Evolutionary conservation across 2,113 vertebrate species (phyloP), one percentile per base, ranked within the genome.

Genomic region (Agelaius phoeniceus): DNA sequence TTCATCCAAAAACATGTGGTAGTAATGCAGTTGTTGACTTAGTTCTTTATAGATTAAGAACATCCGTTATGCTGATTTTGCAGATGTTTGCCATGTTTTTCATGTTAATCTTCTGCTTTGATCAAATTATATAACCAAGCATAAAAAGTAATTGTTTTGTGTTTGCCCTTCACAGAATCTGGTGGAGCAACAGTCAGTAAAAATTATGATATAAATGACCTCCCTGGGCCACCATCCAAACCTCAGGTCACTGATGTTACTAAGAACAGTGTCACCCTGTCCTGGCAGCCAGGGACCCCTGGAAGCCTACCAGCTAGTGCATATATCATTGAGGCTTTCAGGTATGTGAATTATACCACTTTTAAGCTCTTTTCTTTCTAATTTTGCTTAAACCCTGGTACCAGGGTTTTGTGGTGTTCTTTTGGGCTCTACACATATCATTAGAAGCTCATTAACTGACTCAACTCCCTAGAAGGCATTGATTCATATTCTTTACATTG

Each of bases 281-380:
- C 99, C 92, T 99, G 99, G 99, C 99, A 99, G 57, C 97, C 98
- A 57, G 99, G 99, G 55, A 96, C 98, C 54, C 97, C 98, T 55
- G 99, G 99, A 96, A 97, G 97, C 23, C 98, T 99, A 26, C 98
- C 99, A 37, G 97, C 99, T 83, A 98, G 98, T 54, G 98, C 99
- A 55, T 99, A 98, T 96, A 98, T 99, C 97, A 99, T 99, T 84
- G 99, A 99, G 84, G 99, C 99, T n/a, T 99, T 99, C 98, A 99
- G 99, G 99, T 99, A 98, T 62, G 97, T 93, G 51, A 75, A 77
- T 78, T 77, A 55, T 83, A 87, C 74, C 15, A 66, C 71, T 87
- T 76, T 30, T 77, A 39, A 44, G 71, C 84, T 79, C 7, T n/a
- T 93, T 92, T 44, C 58, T 66, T 89, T 84, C 51, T 80, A 65